Conservation (phyloP, 2,797 vertebrate genomes). For the Antennarius maculatus region DNA sequence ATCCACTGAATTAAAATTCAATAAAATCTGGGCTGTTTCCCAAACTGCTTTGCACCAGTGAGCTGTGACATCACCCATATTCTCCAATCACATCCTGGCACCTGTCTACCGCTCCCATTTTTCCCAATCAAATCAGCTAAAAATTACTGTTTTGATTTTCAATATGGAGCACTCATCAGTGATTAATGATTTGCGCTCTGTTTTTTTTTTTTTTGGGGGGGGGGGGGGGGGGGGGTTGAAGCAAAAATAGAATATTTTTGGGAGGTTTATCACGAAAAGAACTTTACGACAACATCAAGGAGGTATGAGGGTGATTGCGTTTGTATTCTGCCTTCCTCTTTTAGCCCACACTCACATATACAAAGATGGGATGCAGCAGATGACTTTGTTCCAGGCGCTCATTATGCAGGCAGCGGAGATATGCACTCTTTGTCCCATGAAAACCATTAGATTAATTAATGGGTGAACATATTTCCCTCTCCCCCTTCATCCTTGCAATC, state of each 20-base stretch:
- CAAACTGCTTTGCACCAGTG: conserved; percentile 72
- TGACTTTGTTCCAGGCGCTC: conserved; percentile 75
- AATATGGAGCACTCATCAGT: conserved; percentile 26
- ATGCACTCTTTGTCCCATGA: conserved; percentile 74
- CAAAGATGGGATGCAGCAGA: conserved; percentile 62
- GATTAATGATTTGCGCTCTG: conserved; percentile 29
- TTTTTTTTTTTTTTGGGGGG: no score
- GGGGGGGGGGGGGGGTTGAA: no score
- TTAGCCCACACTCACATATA: conserved; percentile 41
- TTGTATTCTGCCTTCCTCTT: conserved; percentile 31
- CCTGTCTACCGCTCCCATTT: conserved; percentile 34
- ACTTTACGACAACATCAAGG: conserved; percentile 18
- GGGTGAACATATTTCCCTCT: conserved; percentile 72
- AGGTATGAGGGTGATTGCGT: conserved; percentile 17
- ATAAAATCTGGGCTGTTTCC: conserved; percentile 74
- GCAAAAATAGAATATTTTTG: background rate
- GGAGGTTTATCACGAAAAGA: conserved; percentile 9
- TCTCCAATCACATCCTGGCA: conserved; percentile 62
- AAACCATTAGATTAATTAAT: conserved; percentile 83
- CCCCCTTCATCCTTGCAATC: conserved; percentile 60
- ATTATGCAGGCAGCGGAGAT: conserved; percentile 73
- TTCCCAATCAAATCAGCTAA: conserved; percentile 57
- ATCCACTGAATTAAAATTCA: conserved; percentile 78
- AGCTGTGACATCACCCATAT: conserved; percentile 75
- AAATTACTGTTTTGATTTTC: conserved; percentile 57